These are phyloP conservation scores for Orchestes rusci DNA, from an alignment of 2,888 invertebrate genomes.

Conservation along the genomic window DNA sequence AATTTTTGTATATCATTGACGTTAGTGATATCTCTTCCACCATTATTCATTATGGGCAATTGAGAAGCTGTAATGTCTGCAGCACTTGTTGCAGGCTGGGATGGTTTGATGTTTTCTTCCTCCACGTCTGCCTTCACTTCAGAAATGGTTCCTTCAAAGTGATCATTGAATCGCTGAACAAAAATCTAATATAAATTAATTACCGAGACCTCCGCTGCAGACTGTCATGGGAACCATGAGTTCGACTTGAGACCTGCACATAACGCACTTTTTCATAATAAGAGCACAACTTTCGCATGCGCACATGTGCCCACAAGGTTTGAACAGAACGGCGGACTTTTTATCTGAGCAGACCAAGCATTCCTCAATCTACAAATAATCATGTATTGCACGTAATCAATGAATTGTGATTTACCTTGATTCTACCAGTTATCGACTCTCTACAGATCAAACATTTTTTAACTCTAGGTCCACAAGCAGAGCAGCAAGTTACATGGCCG, in stretches of 20 bases:
- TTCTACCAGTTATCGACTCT: conserved; percentile 69
- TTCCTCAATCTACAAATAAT: conserved; percentile 71
- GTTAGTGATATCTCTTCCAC: conserved; percentile 59
- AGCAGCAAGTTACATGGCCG: conserved; percentile 90
- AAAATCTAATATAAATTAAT: neutral
- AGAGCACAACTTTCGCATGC: conserved; percentile 86
- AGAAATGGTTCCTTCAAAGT: conserved; percentile 41
- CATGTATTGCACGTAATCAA: no score
- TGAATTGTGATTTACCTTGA: conserved; percentile 69
- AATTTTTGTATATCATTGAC: conserved; percentile 80
- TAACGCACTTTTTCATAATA: conserved; percentile 96
- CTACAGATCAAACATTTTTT: conserved; percentile 94
- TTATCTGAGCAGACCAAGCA: conserved; percentile 95
- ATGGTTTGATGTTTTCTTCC: conserved; percentile 38
- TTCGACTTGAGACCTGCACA: conserved; percentile 77
- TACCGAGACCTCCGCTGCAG: conserved; percentile 38
- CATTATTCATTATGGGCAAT: conserved; percentile 56
- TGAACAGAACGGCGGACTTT: conserved; percentile 85
- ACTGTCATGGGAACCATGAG: conserved; percentile 52
- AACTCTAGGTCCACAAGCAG: conserved; percentile 78
- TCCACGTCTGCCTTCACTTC: conserved; percentile 47
- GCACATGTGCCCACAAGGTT: conserved; percentile 93
- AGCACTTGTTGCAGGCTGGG: conserved; percentile 36
- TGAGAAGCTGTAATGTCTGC: conserved; percentile 41
- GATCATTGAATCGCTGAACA: neutral